A percentile compares a stretch with the other conserved stretches of the same genome.
Conservation (phyloP, 2,797 vertebrate genomes). For the Myotis planiceps region DNA sequence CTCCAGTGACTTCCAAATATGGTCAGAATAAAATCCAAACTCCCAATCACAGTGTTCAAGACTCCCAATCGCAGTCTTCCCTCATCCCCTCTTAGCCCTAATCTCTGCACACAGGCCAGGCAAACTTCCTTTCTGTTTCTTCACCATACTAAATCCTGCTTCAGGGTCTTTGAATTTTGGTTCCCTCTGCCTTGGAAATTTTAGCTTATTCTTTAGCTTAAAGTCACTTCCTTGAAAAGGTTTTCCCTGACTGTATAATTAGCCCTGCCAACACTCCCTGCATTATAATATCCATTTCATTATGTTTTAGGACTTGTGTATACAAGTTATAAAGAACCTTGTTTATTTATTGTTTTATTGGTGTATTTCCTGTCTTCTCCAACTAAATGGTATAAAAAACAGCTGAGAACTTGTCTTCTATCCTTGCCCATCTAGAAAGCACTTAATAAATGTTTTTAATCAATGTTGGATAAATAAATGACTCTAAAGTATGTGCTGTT, state of each 20-base stretch:
- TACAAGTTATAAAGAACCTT: neutral
- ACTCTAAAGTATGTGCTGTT: neutral
- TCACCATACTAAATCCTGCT: neutral
- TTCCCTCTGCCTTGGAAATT: neutral
- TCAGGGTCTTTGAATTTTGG: neutral
- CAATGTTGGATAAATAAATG: conserved; percentile 25
- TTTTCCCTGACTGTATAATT: neutral
- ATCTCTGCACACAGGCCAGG: neutral
- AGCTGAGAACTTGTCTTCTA: neutral
- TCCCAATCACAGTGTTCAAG: neutral
- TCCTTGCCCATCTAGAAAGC: neutral
- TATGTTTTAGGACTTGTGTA: neutral
- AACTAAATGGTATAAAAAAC: neutral
- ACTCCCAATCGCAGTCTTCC: neutral
- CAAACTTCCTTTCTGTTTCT: neutral
- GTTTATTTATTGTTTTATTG: neutral
- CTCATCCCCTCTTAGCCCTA: neutral
- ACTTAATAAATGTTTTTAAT: conserved; percentile 46
- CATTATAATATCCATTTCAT: neutral
- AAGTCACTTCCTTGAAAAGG: neutral
- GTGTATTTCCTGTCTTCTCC: conserved; percentile 1
- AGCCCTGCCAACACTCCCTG: neutral
- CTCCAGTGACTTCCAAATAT: neutral
- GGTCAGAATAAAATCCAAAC: neutral
- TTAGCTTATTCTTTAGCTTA: neutral